These are phyloP conservation scores for Oikopleura dioica DNA, from an alignment of 23 tunicate species.

Conservation along the genomic window DNA sequence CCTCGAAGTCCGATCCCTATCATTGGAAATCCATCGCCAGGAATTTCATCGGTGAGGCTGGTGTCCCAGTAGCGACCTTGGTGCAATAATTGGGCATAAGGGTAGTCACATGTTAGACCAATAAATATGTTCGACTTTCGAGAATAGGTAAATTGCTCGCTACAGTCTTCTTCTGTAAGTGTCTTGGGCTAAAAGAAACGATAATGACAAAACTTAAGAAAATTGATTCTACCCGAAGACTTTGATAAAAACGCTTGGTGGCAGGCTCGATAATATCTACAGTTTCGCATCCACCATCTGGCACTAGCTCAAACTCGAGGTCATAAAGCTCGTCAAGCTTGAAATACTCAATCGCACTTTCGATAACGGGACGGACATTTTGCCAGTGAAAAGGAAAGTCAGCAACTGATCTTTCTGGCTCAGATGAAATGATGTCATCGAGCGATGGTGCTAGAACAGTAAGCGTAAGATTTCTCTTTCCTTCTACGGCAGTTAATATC, in stretches of 20 bases:
- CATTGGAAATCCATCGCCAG: slow-evolving; percentile 6
- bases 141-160: background rate
- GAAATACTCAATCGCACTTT: background rate
- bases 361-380: background rate
- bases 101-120: background rate
- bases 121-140: background rate
- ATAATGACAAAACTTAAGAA: no score
- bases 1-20: background rate
- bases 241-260: background rate
- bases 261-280: background rate
- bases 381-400: background rate
- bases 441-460: no score
- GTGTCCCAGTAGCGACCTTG: no score
- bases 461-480: no score
- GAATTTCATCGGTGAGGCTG: no score
- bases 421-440: no score
- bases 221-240: no score
- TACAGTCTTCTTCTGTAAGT: background rate
- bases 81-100: background rate
- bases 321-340: background rate
- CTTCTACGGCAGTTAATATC: no score
- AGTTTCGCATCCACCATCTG: background rate
- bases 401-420: no score
- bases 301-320: background rate
- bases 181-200: background rate